Conservation (phyloP, 35 echinoderm and acorn worm genomes). For the Apostichopus parvimensis region DNA sequence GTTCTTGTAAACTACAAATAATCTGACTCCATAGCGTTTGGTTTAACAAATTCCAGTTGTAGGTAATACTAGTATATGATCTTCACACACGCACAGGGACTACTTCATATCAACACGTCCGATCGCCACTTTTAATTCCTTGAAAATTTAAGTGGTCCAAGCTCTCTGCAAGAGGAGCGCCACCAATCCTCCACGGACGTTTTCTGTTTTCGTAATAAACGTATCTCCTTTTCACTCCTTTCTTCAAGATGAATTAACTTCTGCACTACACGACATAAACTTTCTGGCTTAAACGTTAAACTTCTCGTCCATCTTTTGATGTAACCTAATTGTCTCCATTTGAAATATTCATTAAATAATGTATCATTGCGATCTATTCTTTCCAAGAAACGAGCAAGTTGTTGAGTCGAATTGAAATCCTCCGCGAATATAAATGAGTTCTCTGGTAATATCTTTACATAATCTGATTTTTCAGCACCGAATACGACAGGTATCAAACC, state of each 20-base stretch:
- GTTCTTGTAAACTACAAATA: too few relatives aligned
- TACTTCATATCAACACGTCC: too few relatives aligned
- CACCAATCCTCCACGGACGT: constrained; percentile 10
- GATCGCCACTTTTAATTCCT: not conserved
- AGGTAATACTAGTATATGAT: too few relatives aligned
- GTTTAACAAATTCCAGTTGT: too few relatives aligned
- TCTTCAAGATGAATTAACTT: not conserved
- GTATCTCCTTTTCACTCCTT: not conserved
- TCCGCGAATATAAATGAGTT: constrained; percentile 57
- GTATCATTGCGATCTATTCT: constrained; percentile 16
- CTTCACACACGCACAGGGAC: too few relatives aligned
- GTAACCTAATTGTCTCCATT: constrained; percentile 6
- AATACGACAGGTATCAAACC: constrained; percentile 37
- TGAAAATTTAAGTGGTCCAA: not conserved
- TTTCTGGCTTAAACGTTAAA: constrained; percentile 11
- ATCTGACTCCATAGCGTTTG: too few relatives aligned
- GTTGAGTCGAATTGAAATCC: constrained; percentile 36
- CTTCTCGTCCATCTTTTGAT: constrained; percentile 19
- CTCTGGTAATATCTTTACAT: constrained; percentile 13
- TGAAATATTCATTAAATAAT: constrained; percentile 33
- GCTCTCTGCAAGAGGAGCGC: constrained; percentile 19
- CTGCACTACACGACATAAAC: constrained; percentile 12
- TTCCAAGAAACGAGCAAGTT: constrained; percentile 20
- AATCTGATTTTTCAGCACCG: not conserved
- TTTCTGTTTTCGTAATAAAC: not conserved